Evolutionary conservation across 1,140 invertebrate genomes (phyloP), one percentile per base, ranked within the genome.

Genomic region (Sarcophaga bullata): DNA sequence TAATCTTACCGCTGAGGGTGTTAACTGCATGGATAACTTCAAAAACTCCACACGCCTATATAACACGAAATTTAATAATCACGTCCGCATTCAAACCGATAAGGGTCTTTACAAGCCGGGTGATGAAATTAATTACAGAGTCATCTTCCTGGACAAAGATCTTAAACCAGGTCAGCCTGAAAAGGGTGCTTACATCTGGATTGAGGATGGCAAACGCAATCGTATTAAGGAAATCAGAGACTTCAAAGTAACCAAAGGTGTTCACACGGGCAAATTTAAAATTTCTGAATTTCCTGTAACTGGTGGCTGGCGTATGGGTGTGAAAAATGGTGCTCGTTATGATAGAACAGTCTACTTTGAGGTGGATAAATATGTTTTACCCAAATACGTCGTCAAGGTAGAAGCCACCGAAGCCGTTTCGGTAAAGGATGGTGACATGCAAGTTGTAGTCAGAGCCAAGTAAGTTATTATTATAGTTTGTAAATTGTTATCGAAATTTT

Each of bases 51-150:
- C 99, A 87, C 96, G 97, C 90, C 93, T 96, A 0, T 94, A 97
- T 81, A 99, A 98, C 89, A 94, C 94, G 8, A 93, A 95, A 83
- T 94, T 93, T 85, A 94, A 85, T 50, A 82, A 86, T 6, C 86
- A 88, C 47, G 93, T 96, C 58, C 97, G 98, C 86, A 94, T 99
- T 82, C 97, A 99, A 90, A 98, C 97, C 0, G 98, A 99, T 90
- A 97, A 97, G 91, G 94, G 95, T 3, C 95, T 98, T 82, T 99
- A 99, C 89, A 96, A 98, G 88, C 97, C 97, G 1, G 95, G 95
- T 17, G 94, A 96, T 86, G 94, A 93, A 82, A 93, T 99, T 46
- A 93, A 95, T 86, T 98, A 98, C 87, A 93, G 97, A 83, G 94
- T 95, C n/a, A 91, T 99, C 80, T 93, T 96, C 49, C 90, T 97